Evolutionary conservation across 2,888 invertebrate species (phyloP), one percentile per base, ranked within the genome.

Genomic region (Lochmaea capreae): DNA sequence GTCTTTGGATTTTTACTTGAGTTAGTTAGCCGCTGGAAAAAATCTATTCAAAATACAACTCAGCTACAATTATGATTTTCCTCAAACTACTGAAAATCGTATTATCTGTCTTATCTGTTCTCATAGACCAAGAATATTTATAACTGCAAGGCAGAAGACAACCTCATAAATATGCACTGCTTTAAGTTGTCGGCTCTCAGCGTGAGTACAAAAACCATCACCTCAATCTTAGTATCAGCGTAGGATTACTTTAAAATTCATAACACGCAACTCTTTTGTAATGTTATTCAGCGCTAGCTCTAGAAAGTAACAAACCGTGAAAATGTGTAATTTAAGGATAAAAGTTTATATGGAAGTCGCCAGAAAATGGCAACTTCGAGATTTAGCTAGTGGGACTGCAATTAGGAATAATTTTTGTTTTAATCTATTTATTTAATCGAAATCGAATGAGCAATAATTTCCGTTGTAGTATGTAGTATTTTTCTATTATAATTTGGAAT

Each of bases 321-420:
- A 69, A 69, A 69, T 69, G 62, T 63, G 63, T 62, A 69, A 69
- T 69, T 69, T 69, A 63, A 63, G 62, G 69, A 69, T 69, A 52
- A 69, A 69, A 69, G 54, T 69, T 62, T 63, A 54, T 62, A 69
- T 62, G 62, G 54, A 63, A 63, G 62, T 62, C 63, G 39, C 9
- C 58, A 26, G 52, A 52, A 69, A 62, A 52, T 63, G 26, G 46
- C 22, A 54, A 62, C 63, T 69, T 69, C 62, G 54, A 62, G 52
- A 62, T 58, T 69, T 9, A 46, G 6, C 62, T 69, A 69, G 52
- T 18, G 12, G 33, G 8, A 39, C 26, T 2, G n/a, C 5, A n/a
- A 18, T 18, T 16, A 54, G 54, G 18, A 26, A 14, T 12, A 59
- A 8, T 3, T 39, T 12, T 6, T 14, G 14, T 11, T 59, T 12